A percentile compares a stretch with the other conserved stretches of the same genome.
Evolutionary conservation across 2,113 vertebrate species (phyloP).

Genomic region (Oreochromis niloticus): DNA sequence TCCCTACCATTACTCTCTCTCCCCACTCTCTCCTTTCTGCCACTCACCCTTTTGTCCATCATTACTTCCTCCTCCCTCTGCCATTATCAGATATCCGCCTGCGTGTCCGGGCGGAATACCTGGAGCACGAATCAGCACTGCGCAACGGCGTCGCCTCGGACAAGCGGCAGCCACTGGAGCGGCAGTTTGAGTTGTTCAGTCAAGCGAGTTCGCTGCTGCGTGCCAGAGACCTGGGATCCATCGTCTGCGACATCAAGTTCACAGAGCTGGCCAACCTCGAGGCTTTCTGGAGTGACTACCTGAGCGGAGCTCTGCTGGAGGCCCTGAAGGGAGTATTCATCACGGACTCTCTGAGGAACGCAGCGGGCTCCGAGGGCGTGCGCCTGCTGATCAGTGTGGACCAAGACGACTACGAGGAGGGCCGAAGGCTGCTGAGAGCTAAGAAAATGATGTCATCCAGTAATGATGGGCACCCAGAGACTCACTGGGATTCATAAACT

Average conservation of each 20-base stretch:
- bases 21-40: not conserved
- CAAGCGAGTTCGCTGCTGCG: constrained; percentile 82
- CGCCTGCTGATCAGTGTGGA: constrained; percentile 88
- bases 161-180: constrained; percentile 80
- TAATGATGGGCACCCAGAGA: not conserved
- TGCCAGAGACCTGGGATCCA: constrained; percentile 83
- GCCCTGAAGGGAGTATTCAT: constrained; percentile 89
- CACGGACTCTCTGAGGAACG: constrained; percentile 82
- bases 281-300: constrained; percentile 89
- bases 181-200: constrained; percentile 85
- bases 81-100: constrained; percentile 80
- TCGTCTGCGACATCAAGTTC: constrained; percentile 91
- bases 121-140: constrained; percentile 81
- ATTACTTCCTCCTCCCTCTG: not conserved
- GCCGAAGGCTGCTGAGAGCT: constrained; percentile 71
- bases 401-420: constrained; percentile 88
- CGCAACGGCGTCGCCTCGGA: constrained; percentile 80
- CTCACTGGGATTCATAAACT: not conserved
- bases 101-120: constrained; percentile 86
- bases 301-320: constrained; percentile 85
- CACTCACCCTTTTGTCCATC: not conserved
- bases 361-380: constrained; percentile 81
- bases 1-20: not conserved
- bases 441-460: not conserved
- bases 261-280: constrained; percentile 87